phyloP scores from a whole-genome alignment of 2,113 vertebrate species.

The Leuciscus idus region DNA sequence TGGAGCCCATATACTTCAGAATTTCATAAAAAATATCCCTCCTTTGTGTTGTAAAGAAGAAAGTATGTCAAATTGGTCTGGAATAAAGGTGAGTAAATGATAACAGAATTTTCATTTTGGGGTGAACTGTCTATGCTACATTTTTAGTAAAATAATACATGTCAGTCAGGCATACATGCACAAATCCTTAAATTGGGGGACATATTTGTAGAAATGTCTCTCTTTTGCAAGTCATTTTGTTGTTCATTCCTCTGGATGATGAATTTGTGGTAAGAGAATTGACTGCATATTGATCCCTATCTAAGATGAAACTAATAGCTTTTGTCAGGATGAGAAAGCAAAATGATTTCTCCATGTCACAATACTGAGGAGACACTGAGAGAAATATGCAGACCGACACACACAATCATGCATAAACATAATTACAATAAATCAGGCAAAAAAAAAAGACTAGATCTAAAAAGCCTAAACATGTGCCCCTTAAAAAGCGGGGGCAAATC shows the following conservation, averaged over 20 bases:
- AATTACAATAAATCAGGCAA: conserved; percentile 4
- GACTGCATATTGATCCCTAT: conserved; percentile 51
- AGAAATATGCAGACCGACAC: conserved; percentile 42
- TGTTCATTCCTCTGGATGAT: conserved; percentile 9
- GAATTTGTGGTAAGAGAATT: conserved; percentile 33
- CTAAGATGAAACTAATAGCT: conserved; percentile 49
- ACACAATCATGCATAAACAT: conserved; percentile 8
- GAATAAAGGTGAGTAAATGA: neutral
- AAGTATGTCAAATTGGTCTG: neutral
- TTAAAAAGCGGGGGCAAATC: conserved; percentile 62
- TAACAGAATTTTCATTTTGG: neutral
- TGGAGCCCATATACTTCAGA: neutral
- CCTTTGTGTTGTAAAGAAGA: neutral
- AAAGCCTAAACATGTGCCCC: conserved; percentile 48
- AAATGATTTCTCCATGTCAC: conserved; percentile 53
- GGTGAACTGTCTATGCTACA: neutral
- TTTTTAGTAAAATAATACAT: neutral
- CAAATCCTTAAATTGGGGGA: neutral
- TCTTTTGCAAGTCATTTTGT: conserved; percentile 10
- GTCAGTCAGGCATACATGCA: neutral
- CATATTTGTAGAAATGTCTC: neutral
- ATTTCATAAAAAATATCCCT: neutral
- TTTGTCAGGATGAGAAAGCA: conserved; percentile 52
- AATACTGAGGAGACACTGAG: conserved; percentile 39
- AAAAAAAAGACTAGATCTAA: conserved; percentile 19